Percentiles rank a stretch among this genome's conserved stretches.
Evolutionary conservation across 2,113 vertebrate genomes (phyloP).

Genomic region (Catharus bicknelli): DNA sequence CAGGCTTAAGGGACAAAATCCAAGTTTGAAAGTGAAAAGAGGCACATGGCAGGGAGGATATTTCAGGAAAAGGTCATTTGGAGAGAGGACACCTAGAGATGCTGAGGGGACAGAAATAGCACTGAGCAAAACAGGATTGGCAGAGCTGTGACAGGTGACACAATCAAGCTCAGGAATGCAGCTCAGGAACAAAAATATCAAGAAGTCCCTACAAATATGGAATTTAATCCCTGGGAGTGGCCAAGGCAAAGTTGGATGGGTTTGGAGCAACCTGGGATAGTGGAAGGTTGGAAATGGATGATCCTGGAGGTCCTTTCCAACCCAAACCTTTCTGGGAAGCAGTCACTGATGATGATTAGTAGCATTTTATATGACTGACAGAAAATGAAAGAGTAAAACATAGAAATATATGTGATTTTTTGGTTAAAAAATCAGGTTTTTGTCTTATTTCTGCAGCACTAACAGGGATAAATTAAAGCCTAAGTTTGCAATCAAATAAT

Average conservation of each 20-base stretch:
- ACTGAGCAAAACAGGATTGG: background rate
- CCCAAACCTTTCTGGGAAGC: background rate
- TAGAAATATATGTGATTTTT: fast-evolving
- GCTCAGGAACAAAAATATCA: fast-evolving
- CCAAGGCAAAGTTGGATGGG: background rate
- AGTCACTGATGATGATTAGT: fast-evolving
- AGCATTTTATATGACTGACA: fast-evolving
- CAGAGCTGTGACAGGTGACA: slow-evolving; percentile 2
- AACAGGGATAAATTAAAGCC: background rate
- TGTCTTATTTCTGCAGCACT: background rate
- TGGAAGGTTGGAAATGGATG: background rate
- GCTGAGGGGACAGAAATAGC: background rate
- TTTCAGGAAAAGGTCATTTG: background rate
- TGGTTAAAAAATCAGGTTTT: background rate
- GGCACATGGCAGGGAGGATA: background rate
- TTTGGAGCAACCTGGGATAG: background rate
- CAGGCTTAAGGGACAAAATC: background rate
- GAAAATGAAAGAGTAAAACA: background rate
- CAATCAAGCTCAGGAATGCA: background rate
- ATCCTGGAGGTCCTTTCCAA: background rate
- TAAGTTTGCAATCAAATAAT: background rate
- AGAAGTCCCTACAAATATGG: background rate
- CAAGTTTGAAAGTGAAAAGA: background rate
- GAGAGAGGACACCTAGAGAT: background rate
- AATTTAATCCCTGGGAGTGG: background rate